Evolutionary conservation across 2,888 invertebrate genomes (phyloP), one percentile per base, ranked within the genome.

Genomic region (Apodemia duryi): DNA sequence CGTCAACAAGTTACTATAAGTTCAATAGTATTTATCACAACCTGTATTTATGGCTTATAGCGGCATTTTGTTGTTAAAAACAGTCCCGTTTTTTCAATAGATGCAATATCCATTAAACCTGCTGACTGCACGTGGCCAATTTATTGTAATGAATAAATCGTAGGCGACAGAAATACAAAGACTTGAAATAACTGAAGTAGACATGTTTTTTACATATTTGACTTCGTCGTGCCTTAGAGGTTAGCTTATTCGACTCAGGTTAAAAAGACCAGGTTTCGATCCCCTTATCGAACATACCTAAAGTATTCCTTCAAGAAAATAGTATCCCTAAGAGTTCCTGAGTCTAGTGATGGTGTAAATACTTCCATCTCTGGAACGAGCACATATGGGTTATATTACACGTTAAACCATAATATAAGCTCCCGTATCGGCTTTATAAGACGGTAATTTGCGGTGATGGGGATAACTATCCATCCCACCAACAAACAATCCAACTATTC

Each of bases 71-170:
- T 63, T 63, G 63, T 43, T 57, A 29, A 43, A 63, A 63, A 65
- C 51, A 43, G 64, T 61, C 13, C 57, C 6, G 61, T 64, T 60
- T 67, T 63, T 67, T 67, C 67, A 67, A 57, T 65, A 60, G 65
- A 49, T 38, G 68, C 68, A 57, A 57, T 68, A 67, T 67, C 68
- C 63, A 68, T 68, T 66, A 66, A 62, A 61, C 64, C 62, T 62
- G 57, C 67, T 52, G 63, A 54, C 74, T 73, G 73, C 79, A 77
- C 77, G 78, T 79, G 81, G 78, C 74, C 78, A 81, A 83, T 84
- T 82, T 81, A 79, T 77, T 77, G 81, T 75, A 74, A 77, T 77
- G 75, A 81, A 81, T 80, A 81, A 79, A 78, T 79, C 76, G 76
- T 71, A 70, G 68, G 64, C 69, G 54, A 66, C 70, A 64, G 66